A percentile compares a stretch with the other conserved stretches of the same genome.
phyloP scores from a whole-genome alignment of 2,797 vertebrate genomes.

The Enteromius anoplus region DNA sequence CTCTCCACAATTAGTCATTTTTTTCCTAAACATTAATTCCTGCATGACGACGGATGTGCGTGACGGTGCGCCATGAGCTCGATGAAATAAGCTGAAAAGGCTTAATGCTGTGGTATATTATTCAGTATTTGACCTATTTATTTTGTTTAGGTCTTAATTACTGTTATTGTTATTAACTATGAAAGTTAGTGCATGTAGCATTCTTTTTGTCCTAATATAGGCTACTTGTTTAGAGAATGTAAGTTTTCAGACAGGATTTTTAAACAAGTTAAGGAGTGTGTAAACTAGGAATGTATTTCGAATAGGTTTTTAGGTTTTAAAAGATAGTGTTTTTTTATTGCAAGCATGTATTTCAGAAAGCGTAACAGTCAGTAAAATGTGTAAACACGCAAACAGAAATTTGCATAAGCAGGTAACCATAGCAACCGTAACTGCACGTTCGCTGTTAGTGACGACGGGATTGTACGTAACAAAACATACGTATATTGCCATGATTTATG shows the following conservation, averaged over 20 bases:
- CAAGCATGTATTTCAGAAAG: not conserved
- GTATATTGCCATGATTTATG: not conserved
- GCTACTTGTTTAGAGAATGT: not conserved
- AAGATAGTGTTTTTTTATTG: not conserved
- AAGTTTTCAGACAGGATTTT: not conserved
- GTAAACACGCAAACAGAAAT: not conserved
- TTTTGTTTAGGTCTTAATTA: not conserved
- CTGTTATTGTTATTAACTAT: not conserved
- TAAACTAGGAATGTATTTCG: not conserved
- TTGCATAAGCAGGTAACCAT: constrained; percentile 1
- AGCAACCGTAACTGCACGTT: not conserved
- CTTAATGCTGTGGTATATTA: not conserved
- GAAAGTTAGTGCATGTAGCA: not conserved
- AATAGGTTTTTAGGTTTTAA: not conserved
- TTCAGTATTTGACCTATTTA: not conserved
- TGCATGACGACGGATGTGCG: not conserved
- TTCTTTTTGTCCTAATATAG: not conserved
- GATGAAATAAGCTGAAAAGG: constrained; percentile 10
- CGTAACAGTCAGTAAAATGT: not conserved
- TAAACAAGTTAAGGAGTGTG: not conserved
- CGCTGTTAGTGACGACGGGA: not conserved
- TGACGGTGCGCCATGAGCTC: not conserved
- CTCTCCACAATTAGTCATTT: constrained; percentile 5
- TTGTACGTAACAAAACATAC: not conserved
- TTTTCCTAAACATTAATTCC: not conserved